These are phyloP conservation scores for Axis porcinus DNA, from an alignment of 2,113 vertebrate genomes.

Conservation along the genomic window DNA sequence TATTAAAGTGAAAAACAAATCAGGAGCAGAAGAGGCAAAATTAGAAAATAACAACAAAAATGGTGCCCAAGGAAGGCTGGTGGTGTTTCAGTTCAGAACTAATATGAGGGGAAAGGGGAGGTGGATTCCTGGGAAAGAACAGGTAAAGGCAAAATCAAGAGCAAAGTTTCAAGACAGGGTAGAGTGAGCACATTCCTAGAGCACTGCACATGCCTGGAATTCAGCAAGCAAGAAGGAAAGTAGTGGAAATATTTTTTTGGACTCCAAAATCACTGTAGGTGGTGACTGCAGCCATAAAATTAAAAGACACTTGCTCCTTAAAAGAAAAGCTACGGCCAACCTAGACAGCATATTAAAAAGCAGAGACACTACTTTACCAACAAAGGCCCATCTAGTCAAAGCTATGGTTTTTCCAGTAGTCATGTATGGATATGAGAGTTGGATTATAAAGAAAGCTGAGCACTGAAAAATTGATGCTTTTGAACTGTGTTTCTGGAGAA, in stretches of 20 bases:
- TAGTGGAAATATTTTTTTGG: not conserved
- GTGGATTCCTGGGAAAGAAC: not conserved
- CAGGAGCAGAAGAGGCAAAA: not conserved
- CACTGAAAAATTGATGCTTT: accelerated
- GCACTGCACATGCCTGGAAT: not conserved
- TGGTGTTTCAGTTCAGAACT: not conserved
- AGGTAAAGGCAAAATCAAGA: not conserved
- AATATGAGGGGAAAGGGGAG: not conserved
- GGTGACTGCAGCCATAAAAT: not conserved
- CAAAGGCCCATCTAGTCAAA: not conserved
- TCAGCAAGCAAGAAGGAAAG: not conserved
- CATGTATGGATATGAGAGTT: not conserved
- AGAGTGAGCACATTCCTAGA: not conserved
- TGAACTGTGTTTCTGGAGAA: not conserved
- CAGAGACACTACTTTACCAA: not conserved
- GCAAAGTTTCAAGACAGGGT: not conserved
- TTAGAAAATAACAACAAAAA: not conserved
- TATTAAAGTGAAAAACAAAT: not conserved
- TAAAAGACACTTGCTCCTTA: not conserved
- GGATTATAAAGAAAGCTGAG: not conserved
- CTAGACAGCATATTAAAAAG: not conserved
- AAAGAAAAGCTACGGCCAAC: not conserved
- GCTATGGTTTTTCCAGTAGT: not conserved
- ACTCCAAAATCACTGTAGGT: not conserved
- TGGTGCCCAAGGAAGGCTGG: not conserved